Base-by-base conservation (phyloP, 2,113 vertebrate genomes). In the Damaliscus lunatus region DNA sequence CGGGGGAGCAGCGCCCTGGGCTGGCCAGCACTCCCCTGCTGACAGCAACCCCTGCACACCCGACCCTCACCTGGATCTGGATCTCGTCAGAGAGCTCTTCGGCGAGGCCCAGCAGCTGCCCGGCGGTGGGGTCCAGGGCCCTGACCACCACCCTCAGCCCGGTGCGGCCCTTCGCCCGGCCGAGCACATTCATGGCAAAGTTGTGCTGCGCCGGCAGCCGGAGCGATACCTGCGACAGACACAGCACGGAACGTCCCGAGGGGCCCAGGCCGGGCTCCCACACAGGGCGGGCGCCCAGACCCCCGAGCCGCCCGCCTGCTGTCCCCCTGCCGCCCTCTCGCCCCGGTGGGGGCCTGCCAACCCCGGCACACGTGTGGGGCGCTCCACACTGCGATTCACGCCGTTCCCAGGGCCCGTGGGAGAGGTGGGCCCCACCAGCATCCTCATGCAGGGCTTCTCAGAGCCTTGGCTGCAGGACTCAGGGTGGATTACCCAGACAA, bases 141-240 rank as follows among this genome's bases (percentile, higher is more conserved):
- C 96, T 98, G 90, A 99, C 99, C 52, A 99, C 99, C 97, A 99
- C 99, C 91, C 99, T 99, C 91, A 99, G 99, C 21, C 99, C 99
- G 0, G 99, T 99, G 77, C 99, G 99, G 81, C 99, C 99, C 97
- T 99, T 99, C 1, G 98, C 99, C 96, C 97, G 99, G 46, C 99
- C 99, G 1, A 99, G 98, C 97, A 99, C 99, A 15, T 98, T 99
- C 99, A 99, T 99, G 91, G 99, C 99, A 94, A 99, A 99, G 98
- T 99, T 99, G 86, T 99, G 98, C 96, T 99, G 98, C 0, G 99
- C 94, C 0, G 99, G 99, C 95, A 99, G 99, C 91, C 98, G 99
- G 85, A 99, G 87, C 1, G 98, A 99, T 15, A 99, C 99, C 99
- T 99, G 98, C 64, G 81, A 96, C 52, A 97, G 87, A 94, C 95